Conservation (phyloP, 2,888 invertebrate genomes). For the Melinaea menophilus region DNA sequence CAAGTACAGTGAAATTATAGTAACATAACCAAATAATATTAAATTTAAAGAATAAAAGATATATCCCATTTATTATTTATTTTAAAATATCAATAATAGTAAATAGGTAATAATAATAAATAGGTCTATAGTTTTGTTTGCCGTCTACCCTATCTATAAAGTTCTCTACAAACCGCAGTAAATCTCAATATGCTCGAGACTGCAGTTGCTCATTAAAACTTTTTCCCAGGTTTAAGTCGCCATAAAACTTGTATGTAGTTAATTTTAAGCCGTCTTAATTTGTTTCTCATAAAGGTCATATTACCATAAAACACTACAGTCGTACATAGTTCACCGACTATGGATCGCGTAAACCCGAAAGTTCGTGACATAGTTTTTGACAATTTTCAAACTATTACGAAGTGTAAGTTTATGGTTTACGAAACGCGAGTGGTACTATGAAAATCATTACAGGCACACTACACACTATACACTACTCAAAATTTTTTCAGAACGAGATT, state of each 20-base stretch:
- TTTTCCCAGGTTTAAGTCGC: slow-evolving; percentile 31
- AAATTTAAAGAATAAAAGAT: too few species aligned
- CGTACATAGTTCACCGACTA: slow-evolving; percentile 16
- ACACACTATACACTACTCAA: neutral
- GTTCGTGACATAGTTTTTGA: too few species aligned
- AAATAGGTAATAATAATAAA: slow-evolving; percentile 1
- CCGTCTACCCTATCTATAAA: slow-evolving; percentile 20
- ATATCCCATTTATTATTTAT: too few species aligned
- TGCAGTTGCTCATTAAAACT: slow-evolving; percentile 30
- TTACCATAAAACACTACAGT: slow-evolving; percentile 12
- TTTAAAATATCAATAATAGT: neutral
- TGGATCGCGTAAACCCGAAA: slow-evolving; percentile 15
- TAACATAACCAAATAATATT: too few species aligned
- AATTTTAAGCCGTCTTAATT: slow-evolving; percentile 6
- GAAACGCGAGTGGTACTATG: slow-evolving; percentile 17
- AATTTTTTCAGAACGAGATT: too few species aligned
- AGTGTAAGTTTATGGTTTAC: slow-evolving; percentile 16
- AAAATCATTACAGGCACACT: slow-evolving; percentile 9
- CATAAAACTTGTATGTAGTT: slow-evolving; percentile 24
- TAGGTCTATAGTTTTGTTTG: slow-evolving; percentile 22
- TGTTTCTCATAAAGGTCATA: neutral
- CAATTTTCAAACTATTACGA: slow-evolving; percentile 16
- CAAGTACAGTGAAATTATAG: too few species aligned
- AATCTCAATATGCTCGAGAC: too few species aligned
- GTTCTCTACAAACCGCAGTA: too few species aligned